Base-by-base conservation (phyloP, 2,888 invertebrate species). In the Amblyteles armatorius region DNA sequence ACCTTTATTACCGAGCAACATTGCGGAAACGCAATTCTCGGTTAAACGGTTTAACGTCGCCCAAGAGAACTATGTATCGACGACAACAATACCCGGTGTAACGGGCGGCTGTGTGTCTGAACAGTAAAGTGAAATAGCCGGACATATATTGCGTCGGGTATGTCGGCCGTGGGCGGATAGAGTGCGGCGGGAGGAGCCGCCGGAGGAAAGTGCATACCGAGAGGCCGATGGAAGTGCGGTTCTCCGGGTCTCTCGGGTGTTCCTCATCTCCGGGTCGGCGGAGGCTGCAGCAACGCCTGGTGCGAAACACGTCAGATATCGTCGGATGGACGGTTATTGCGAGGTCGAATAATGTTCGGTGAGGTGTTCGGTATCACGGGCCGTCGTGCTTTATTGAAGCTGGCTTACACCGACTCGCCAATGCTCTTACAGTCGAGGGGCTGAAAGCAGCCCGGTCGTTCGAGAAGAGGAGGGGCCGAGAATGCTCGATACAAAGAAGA, bases 91-190 rank as follows among this genome's bases (percentile, higher is more conserved):
- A 40, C 1, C 9, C 9, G 19, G 67, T 71, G 52, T 60, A 85
- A 79, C 74, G 76, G 68, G 40, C 71, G 36, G 77, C 36, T 29
- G 13, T 29, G 26, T 82, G 55, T 69, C 79, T 71, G 79, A 82
- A 82, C 77, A 80, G 82, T 85, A 52, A 63, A 80, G 82, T 77
- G 82, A 80, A 85, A 85, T 83, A 29, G 82, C 63, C 29, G 52
- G 60, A 85, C 74, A 73, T 85, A 82, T 82, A 85, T 82, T 82
- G 76, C 77, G 77, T 73, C 80, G 77, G 60, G 72, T 80, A 73
- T 77, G 79, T 73, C 26, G 52, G n/a, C 16, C 16, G 22, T 68
- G 48, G 40, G 26, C 44, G 16, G 65, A 50, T 40, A 60, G 81
- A 1, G 52, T 63, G 55, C 44, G 52, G 13, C 19, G 78, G 71